phyloP scores from a whole-genome alignment of 2,113 vertebrate species.

The Pituophis catenifer region DNA sequence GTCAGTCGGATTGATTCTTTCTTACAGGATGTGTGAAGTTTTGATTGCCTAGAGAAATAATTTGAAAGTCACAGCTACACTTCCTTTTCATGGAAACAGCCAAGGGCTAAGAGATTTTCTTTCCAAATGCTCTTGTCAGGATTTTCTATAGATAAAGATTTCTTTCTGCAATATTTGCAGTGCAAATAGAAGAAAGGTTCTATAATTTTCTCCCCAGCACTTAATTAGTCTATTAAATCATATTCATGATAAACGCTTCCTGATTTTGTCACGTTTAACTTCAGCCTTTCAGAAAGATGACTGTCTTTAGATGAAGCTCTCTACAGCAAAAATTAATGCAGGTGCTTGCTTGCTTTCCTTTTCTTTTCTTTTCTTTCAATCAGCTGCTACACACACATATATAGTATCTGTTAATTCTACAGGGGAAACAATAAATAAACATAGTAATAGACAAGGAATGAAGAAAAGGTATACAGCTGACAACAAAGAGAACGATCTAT shows the following conservation, averaged over 20 bases:
- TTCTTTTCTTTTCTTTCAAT: constrained; percentile 15
- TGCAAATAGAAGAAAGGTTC: constrained; percentile 25
- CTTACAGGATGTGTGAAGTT: constrained; percentile 31
- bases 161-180: constrained; percentile 7
- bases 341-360: not conserved
- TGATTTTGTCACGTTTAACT: constrained; percentile 38
- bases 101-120: constrained; percentile 22
- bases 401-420: constrained; percentile 13
- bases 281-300: constrained; percentile 31
- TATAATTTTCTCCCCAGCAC: not conserved
- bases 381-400: not conserved
- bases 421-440: not conserved
- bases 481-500: not conserved
- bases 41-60: constrained; percentile 35
- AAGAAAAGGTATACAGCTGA: not conserved
- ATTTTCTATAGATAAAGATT: constrained; percentile 31
- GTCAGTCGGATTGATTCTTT: constrained; percentile 17
- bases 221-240: constrained; percentile 31
- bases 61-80: constrained; percentile 26
- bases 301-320: not conserved
- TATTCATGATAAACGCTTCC: constrained; percentile 9
- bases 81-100: not conserved
- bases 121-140: constrained; percentile 17
- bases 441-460: not conserved
- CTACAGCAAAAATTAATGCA: not conserved